Evolutionary conservation across 2,797 vertebrate genomes (phyloP).

Genomic region (Crax fasciolata): DNA sequence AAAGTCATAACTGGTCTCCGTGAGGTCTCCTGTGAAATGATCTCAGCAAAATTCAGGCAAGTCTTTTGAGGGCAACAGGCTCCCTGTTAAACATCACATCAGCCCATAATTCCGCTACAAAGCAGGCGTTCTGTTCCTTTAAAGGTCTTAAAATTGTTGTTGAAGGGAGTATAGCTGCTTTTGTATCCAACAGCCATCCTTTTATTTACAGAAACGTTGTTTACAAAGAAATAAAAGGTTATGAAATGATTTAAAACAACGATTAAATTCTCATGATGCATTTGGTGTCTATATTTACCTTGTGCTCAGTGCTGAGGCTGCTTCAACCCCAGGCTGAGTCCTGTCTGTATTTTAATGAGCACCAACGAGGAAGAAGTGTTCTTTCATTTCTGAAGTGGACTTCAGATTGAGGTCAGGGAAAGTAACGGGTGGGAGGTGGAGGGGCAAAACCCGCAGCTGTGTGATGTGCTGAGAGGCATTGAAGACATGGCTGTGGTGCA

Average conservation of each 20-base stretch:
- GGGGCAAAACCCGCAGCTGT: background rate
- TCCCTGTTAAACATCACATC: conserved; percentile 79
- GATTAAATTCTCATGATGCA: background rate
- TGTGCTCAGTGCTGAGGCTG: background rate
- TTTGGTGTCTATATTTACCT: background rate
- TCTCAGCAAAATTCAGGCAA: conserved; percentile 81
- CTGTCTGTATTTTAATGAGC: background rate
- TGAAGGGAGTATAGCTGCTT: conserved; percentile 43
- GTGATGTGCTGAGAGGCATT: background rate
- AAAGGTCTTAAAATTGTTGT: conserved; percentile 82
- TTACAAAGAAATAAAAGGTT: background rate
- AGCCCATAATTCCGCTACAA: conserved; percentile 79
- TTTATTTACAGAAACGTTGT: conserved; percentile 39
- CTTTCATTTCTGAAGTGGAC: background rate
- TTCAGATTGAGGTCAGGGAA: background rate
- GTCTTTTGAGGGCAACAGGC: conserved; percentile 78
- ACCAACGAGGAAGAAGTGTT: background rate
- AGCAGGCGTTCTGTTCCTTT: conserved; percentile 77
- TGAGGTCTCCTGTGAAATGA: conserved; percentile 80
- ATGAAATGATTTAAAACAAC: background rate
- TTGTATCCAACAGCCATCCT: conserved; percentile 39
- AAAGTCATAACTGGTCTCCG: conserved; percentile 83
- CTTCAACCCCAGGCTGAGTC: background rate
- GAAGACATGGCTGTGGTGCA: background rate
- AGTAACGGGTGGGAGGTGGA: background rate